A percentile compares a stretch with the other conserved stretches of the same genome.
Evolutionary conservation across 2,797 vertebrate genomes (phyloP).

Genomic region (Vultur gryphus): DNA sequence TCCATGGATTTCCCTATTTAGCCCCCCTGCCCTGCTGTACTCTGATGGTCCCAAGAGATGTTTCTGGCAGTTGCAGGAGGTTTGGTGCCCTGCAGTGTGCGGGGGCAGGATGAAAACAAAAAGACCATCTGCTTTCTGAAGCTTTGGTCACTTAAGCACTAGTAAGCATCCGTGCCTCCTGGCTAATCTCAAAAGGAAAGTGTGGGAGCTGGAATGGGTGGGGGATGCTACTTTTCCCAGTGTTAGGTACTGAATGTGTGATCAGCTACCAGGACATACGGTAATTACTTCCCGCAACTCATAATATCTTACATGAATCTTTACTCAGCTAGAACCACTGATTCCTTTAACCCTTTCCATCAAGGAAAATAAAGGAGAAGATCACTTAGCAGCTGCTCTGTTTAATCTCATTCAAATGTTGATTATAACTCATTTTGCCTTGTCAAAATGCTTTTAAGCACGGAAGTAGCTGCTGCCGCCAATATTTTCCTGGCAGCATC

Average conservation of each 20-base stretch:
- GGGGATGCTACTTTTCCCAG: not conserved
- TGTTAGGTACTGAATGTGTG: not conserved
- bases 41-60: not conserved
- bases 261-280: not conserved
- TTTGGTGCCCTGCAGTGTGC: not conserved
- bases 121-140: not conserved
- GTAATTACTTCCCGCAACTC: not conserved
- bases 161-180: not conserved
- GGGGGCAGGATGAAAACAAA: not conserved
- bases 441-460: not conserved
- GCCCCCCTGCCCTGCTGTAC: not conserved
- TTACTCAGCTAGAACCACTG: not conserved
- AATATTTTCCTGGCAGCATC: not conserved
- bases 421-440: not conserved
- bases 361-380: not conserved
- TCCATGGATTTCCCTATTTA: not conserved
- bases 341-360: not conserved
- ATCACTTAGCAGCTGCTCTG: not conserved
- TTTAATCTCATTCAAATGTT: not conserved
- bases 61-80: not conserved
- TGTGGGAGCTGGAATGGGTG: not conserved
- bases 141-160: not conserved
- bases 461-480: not conserved
- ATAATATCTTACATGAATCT: not conserved
- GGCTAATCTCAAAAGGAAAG: not conserved